These are phyloP conservation scores for Catharus minimus DNA, from an alignment of 2,113 vertebrate genomes.

Conservation along the genomic window DNA sequence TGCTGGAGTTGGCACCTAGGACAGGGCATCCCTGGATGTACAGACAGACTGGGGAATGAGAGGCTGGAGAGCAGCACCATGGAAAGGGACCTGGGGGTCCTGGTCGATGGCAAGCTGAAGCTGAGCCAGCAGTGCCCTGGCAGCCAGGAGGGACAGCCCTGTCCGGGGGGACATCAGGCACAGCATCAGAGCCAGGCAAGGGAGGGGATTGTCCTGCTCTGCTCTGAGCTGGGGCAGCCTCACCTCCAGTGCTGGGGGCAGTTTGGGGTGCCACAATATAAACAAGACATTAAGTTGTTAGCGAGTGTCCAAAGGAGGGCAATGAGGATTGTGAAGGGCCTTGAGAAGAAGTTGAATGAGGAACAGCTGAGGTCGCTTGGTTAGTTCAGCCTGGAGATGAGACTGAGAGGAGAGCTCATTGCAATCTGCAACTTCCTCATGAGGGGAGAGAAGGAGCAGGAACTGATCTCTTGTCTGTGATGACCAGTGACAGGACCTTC, in stretches of 20 bases:
- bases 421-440: background rate
- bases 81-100: background rate
- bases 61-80: background rate
- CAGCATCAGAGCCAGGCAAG: rapidly evolving
- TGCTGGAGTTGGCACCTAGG: background rate
- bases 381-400: background rate
- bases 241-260: background rate
- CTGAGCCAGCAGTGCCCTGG: background rate
- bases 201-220: background rate
- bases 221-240: rapidly evolving
- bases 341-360: rapidly evolving
- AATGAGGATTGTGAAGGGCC: background rate
- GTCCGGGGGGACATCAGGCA: background rate
- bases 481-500: background rate
- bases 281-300: rapidly evolving
- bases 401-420: background rate
- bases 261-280: background rate
- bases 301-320: background rate
- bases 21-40: background rate
- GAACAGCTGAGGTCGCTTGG: background rate
- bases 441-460: background rate
- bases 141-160: rapidly evolving
- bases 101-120: rapidly evolving
- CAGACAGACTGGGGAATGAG: background rate
- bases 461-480: background rate